Conservation (phyloP, 2,888 invertebrate species). For the Deroplatys truncata region DNA sequence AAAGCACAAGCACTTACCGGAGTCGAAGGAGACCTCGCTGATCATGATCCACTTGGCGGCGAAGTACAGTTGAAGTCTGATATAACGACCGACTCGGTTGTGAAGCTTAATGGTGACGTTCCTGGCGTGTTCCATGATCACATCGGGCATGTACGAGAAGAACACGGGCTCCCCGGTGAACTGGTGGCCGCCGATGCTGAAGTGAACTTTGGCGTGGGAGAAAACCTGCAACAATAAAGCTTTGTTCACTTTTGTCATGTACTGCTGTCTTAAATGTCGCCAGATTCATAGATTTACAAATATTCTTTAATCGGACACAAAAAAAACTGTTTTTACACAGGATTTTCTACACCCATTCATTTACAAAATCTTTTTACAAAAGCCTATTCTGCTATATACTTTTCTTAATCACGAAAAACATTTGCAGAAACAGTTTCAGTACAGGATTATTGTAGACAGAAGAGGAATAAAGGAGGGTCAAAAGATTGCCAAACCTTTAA, state of each 20-base stretch:
- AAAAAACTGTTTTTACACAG: too few species aligned
- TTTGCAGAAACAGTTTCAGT: too few species aligned
- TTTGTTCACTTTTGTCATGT: background rate
- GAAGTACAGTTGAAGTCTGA: constrained; percentile 74
- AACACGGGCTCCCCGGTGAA: constrained; percentile 68
- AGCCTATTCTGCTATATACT: too few species aligned
- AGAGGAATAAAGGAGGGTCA: too few species aligned
- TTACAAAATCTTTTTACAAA: too few species aligned
- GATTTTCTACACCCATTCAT: too few species aligned
- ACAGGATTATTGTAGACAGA: too few species aligned
- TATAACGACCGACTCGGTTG: constrained; percentile 67
- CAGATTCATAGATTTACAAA: too few species aligned
- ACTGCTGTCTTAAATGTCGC: background rate
- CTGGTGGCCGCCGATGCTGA: constrained; percentile 68
- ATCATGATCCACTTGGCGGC: constrained; percentile 80
- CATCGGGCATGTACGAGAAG: constrained; percentile 72
- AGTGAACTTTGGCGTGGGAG: constrained; percentile 70
- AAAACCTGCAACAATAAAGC: constrained; percentile 57
- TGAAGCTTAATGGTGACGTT: constrained; percentile 78
- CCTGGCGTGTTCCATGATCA: constrained; percentile 70
- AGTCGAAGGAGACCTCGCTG: constrained; percentile 79
- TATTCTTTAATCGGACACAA: too few species aligned
- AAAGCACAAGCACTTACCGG: constrained; percentile 52
- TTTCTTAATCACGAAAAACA: too few species aligned
- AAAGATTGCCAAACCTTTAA: too few species aligned